Base-by-base conservation (phyloP, 2,888 invertebrate genomes). In the Neoaliturus tenellus region DNA sequence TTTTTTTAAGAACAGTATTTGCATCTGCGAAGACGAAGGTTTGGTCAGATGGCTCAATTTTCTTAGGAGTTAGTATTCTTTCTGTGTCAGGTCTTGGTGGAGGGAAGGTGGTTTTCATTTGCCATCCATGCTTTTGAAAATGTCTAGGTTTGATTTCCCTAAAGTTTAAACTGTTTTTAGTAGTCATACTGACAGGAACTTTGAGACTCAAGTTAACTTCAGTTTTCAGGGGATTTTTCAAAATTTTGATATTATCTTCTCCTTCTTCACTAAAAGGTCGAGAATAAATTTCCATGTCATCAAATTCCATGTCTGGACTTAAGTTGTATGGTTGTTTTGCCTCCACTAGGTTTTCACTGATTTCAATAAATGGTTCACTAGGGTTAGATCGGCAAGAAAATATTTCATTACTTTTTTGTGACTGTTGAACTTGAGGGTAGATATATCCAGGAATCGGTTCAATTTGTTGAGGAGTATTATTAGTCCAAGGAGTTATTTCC, bases 261-360 rank as follows among this genome's bases (percentile, higher is more conserved):
- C 39, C 69, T 10, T 1, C 10, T 69, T 35, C 23, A 1, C 17
- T 28, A 10, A 10, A 23, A n/a, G 78, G 78, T 4, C 14, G 20
- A 55, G 78, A 78, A 28, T 78, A 55, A 78, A 78, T 33, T 33
- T 55, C 23, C n/a, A 55, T 17, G 33, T 78, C 35, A 23, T 78
- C 78, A 78, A 78, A 78, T 33, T 78, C 78, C 78, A 78, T 78
- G 20, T 55, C 78, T 17, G 78, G 78, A 55, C 78, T 78, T 55
- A 78, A 55, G 8, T 78, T 33, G 28, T 33, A 14, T 14, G 4
- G 6, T 28, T 20, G 20, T n/a, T 31, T 55, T 1, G 1, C 33
- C 14, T 17, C 35, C 28, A 8, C 10, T 20, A n/a, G n/a, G n/a
- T 69, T 35, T 4, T 35, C 25, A 2, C 23, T 69, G 39, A 39